Evolutionary conservation across 2,113 vertebrate genomes (phyloP), one percentile per base, ranked within the genome.

Genomic region (Suncus etruscus): DNA sequence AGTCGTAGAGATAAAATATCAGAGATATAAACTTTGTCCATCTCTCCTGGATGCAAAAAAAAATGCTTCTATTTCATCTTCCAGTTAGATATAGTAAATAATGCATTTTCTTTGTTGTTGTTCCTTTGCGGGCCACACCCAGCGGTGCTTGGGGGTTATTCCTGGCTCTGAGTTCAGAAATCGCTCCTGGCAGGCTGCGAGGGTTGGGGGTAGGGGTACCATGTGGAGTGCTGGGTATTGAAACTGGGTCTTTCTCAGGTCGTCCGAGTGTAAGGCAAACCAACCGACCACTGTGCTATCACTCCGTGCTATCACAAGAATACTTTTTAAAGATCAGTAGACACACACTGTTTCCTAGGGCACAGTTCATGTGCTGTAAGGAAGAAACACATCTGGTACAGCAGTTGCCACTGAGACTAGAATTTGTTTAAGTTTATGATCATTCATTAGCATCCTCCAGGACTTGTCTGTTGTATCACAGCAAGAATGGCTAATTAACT

Each of bases 371-470:
- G 24, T 45, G 10, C 27, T 83, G 2, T 86, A 22, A 11, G 51
- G 20, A 86, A 91, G 22, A 72, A n/a, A 68, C 25, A 39, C 4
- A 54, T 63, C 25, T 45, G 27, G 24, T 31, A 54, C 7, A 80
- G 63, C 47, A 91, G n/a, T 48, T 73, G 11, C 45, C 66, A 32
- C 6, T 70, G 6, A 0, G 20, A 69, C 3, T 31, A 78, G 12
- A 15, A 65, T 12, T 85, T 80, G n/a, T 74, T 91, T 78, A 83
- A 86, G 29, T 61, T 73, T 47, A 15, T 86, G 15, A 68, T 18
- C 63, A 3, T 63, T 10, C 47, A 20, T 58, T 58, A 3, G 20
- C 8, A 83, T 70, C 47, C 4, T 75, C 11, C 5, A 68, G 69
- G 16, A 27, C 11, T 1, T 65, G 5, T 18, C 31, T 83, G 20